These are phyloP conservation scores for Drosophila leontia DNA, from an alignment of 1,140 invertebrate species.

Conservation along the genomic window DNA sequence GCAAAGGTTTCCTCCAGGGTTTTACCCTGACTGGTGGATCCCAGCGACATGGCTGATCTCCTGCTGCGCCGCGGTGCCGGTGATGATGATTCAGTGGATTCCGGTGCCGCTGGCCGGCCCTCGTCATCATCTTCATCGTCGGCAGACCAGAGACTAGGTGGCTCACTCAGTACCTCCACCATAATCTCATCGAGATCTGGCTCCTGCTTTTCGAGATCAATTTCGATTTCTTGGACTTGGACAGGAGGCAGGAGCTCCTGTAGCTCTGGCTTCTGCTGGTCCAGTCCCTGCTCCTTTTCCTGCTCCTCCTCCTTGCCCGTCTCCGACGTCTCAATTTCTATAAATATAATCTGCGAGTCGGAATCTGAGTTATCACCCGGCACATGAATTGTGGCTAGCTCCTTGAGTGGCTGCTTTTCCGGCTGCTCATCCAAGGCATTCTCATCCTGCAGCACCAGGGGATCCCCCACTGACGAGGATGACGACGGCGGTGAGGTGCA, in stretches of 20 bases:
- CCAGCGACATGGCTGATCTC: conserved; percentile 10
- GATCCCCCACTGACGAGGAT: conserved; percentile 19
- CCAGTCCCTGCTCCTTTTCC: not conserved
- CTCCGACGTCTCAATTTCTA: conserved; percentile 54
- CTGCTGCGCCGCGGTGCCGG: conserved; percentile 42
- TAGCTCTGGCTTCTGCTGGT: conserved; percentile 7
- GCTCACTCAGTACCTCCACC: conserved; percentile 37
- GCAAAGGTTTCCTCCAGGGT: conserved; percentile 68
- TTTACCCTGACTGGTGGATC: conserved; percentile 22
- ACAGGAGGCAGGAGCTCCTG: not conserved
- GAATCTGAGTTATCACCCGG: conserved; percentile 21
- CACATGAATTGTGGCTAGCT: conserved; percentile 1
- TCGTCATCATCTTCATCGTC: conserved; percentile 19
- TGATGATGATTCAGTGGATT: not conserved
- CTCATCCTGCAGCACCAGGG: conserved; percentile 26
- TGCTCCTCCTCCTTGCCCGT: conserved; percentile 15
- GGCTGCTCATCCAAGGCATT: conserved; percentile 35
- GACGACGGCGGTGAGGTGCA: conserved; percentile 11
- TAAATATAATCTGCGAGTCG: conserved; percentile 60
- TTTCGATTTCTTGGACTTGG: not conserved
- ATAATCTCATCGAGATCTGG: conserved; percentile 12
- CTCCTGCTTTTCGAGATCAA: conserved; percentile 13
- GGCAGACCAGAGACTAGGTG: conserved; percentile 41
- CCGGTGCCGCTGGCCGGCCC: not conserved
- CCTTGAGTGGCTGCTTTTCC: not conserved